phyloP scores from a whole-genome alignment of 1,140 invertebrate genomes.

The Asbolus verrucosus region DNA sequence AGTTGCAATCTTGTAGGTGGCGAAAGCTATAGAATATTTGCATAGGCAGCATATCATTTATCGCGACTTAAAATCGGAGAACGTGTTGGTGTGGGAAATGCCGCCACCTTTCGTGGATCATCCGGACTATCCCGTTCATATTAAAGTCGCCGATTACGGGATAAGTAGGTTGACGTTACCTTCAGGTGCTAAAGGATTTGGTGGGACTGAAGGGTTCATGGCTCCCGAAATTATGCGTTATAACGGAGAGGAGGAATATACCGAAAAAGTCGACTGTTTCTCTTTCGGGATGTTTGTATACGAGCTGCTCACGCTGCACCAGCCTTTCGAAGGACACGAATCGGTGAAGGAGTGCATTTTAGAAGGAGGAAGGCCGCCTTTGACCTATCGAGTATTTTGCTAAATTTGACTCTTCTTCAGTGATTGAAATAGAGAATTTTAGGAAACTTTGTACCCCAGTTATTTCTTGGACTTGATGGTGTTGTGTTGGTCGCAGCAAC shows the following conservation, averaged over 20 bases:
- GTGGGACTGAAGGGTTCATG: conserved; percentile 98
- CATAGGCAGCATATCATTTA: conserved; percentile 96
- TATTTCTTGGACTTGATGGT: conserved; percentile 96
- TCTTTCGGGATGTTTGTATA: conserved; percentile 99
- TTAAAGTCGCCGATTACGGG: conserved; percentile 97
- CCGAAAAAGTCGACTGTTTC: conserved; percentile 98
- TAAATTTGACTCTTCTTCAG: conserved; percentile 37
- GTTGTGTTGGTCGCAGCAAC: conserved; percentile 92
- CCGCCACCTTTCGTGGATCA: conserved; percentile 79
- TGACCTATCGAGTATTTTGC: conserved; percentile 80
- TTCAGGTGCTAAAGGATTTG: conserved; percentile 96
- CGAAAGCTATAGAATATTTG: conserved; percentile 95
- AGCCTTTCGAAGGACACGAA: conserved; percentile 95
- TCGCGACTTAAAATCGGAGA: conserved; percentile 97
- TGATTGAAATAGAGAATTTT: conserved; percentile 15
- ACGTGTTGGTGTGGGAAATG: conserved; percentile 96
- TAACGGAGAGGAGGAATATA: conserved; percentile 99
- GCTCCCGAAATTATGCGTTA: conserved; percentile 98
- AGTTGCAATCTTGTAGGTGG: no score
- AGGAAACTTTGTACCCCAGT: conserved; percentile 85
- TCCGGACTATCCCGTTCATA: conserved; percentile 78
- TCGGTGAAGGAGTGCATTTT: conserved; percentile 96
- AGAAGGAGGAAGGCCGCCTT: conserved; percentile 90
- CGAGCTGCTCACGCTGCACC: conserved; percentile 92
- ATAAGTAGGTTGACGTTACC: conserved; percentile 90